phyloP scores from a whole-genome alignment of 2,888 invertebrate genomes.

The Bombyx huttoni region DNA sequence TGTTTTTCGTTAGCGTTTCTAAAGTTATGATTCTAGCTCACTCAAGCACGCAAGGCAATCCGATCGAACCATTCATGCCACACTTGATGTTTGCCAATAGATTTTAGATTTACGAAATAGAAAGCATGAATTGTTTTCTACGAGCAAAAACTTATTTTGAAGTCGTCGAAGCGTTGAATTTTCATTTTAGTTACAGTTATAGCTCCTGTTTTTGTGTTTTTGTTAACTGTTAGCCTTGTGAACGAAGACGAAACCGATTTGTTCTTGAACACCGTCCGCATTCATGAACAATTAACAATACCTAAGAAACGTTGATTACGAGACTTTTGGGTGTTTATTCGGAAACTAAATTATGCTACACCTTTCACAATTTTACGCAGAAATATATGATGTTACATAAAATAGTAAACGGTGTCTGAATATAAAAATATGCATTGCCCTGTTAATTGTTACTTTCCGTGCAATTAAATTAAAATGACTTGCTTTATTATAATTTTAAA shows the following conservation, averaged over 20 bases:
- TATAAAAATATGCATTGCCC: background rate
- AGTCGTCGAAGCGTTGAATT: background rate
- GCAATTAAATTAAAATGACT: background rate
- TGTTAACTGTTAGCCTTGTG: background rate
- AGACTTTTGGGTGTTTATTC: too few relatives aligned
- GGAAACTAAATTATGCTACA: too few relatives aligned
- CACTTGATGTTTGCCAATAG: slow-evolving; percentile 2
- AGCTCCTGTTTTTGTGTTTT: background rate
- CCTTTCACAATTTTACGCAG: too few relatives aligned
- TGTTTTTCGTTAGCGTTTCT: background rate
- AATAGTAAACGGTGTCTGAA: background rate
- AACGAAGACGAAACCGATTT: too few relatives aligned
- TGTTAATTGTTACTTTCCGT: background rate
- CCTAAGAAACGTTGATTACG: too few relatives aligned
- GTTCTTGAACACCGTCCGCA: too few relatives aligned
- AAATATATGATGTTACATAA: background rate
- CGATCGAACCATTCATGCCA: slow-evolving; percentile 6
- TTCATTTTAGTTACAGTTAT: background rate
- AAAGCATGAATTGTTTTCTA: background rate
- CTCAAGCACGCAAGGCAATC: slow-evolving; percentile 12
- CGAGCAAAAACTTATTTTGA: background rate
- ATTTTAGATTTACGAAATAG: slow-evolving; percentile 5
- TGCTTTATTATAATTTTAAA: background rate
- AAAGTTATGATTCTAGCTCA: slow-evolving; percentile 10
- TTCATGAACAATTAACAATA: too few relatives aligned